Percentiles rank a stretch among this genome's conserved stretches.
Evolutionary conservation across 1,140 invertebrate species (phyloP).

Genomic region (Heliconius congener): DNA sequence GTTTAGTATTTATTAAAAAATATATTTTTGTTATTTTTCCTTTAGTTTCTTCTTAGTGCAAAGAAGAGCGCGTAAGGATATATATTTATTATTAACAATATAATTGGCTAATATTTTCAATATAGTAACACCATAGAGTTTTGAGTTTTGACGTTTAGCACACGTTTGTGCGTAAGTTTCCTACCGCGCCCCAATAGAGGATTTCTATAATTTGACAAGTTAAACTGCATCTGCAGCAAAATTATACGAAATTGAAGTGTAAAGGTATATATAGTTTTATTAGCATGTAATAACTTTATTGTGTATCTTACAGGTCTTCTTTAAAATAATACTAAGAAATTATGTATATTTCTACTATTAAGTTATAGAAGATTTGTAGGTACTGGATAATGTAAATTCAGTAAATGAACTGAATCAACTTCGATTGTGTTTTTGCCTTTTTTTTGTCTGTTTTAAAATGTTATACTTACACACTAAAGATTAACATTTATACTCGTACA

Average conservation of each 20-base stretch:
- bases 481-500: constrained; percentile 32
- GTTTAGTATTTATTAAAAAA: neutral
- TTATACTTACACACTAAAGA: constrained; percentile 62
- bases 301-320: constrained; percentile 26
- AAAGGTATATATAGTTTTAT: constrained; percentile 19
- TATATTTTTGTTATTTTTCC: neutral
- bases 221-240: constrained; percentile 41
- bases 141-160: constrained; percentile 58
- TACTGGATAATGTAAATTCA: constrained; percentile 22
- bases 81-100: neutral
- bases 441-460: constrained; percentile 5
- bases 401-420: constrained; percentile 16
- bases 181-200: constrained; percentile 47
- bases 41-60: neutral
- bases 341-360: constrained; percentile 2
- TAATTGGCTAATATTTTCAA: neutral
- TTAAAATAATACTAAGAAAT: neutral
- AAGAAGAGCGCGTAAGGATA: neutral
- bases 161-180: constrained; percentile 44
- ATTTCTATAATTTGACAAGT: constrained; percentile 38
- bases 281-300: constrained; percentile 21
- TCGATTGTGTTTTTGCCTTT: constrained; percentile 26
- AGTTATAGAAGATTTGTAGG: constrained; percentile 17
- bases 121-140: neutral
- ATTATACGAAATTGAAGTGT: constrained; percentile 25